Evolutionary conservation across 1,140 invertebrate species (phyloP), one percentile per base, ranked within the genome.

Genomic region (Chrysopa pallens): DNA sequence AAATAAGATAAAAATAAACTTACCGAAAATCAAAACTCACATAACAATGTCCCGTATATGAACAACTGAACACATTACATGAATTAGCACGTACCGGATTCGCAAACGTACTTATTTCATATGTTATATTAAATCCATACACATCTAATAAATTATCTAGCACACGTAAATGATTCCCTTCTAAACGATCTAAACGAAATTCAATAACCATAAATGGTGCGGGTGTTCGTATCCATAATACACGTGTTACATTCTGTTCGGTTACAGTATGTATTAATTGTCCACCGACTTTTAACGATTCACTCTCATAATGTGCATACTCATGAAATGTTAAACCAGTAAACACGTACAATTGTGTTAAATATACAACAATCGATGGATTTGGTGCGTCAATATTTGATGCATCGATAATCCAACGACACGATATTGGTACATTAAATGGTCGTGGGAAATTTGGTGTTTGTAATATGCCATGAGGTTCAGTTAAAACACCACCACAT

Each of bases 91-190:
- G 70, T 13, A 68, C 64, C 8, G 64, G 54, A 29, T 55, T 55
- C 1, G 60, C 59, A 13, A 47, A 48, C 17, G 54, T 46, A 2
- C 71, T 68, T 46, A 91, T 77, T 54, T 88, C 84, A 57, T 90
- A 92, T 5, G 87, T 92, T 47, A 92, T 78, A 59, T 94, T 94
- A 64, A 94, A 91, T 6, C 88, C 89, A 55, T 81, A 90, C 3
- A 89, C 84, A 47, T 88, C 77, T 14, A 90, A 65, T 8, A 92
- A 65, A 40, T 79, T 73, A 49, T 86, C 75, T 35, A 87, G 60
- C 0, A 85, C 84, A 1, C 89, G 64, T 33, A 92, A 63, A 58
- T 92, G 85, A 33, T 84, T 80, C 6, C 86, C 85, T 50, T 84
- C 81, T 40, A 85, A 64, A 14, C 76, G 62, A 45, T 76, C 66